Evolutionary conservation across 2,113 vertebrate species (phyloP).

Genomic region (Accipiter virgatus): DNA sequence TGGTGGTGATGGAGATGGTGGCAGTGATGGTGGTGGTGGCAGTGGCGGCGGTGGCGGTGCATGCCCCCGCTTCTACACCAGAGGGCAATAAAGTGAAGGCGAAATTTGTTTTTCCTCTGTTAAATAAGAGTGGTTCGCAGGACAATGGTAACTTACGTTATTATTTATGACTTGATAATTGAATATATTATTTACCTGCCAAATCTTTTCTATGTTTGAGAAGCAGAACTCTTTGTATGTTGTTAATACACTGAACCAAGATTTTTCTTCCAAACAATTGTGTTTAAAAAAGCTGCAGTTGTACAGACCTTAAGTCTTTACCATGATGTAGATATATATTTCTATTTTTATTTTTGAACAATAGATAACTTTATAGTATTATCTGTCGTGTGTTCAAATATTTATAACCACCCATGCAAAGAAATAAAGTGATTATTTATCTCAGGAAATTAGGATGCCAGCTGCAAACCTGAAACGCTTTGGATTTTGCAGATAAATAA

Average conservation of each 20-base stretch:
- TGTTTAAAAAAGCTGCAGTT: neutral
- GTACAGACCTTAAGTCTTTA: neutral
- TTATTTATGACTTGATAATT: neutral
- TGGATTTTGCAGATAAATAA: neutral
- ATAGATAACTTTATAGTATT: neutral
- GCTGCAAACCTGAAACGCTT: neutral
- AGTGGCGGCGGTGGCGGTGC: accelerated
- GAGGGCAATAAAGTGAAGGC: slow-evolving; percentile 56
- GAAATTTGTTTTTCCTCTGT: neutral
- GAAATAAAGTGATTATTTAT: neutral
- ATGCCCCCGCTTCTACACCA: neutral
- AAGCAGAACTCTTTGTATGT: neutral
- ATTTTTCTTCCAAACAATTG: neutral
- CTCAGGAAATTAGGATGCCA: neutral
- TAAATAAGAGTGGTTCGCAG: neutral
- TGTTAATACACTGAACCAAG: neutral
- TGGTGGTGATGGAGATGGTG: accelerated
- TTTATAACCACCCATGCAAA: neutral
- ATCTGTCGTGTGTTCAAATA: neutral
- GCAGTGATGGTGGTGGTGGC: accelerated
- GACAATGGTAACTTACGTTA: neutral
- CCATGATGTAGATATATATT: neutral
- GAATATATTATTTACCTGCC: neutral
- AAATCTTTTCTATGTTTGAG: neutral
- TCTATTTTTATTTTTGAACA: neutral